Percentiles rank a stretch among this genome's conserved stretches.
These are phyloP conservation scores for Pinna nobilis DNA, from an alignment of 1,140 invertebrate genomes.

Conservation along the genomic window DNA sequence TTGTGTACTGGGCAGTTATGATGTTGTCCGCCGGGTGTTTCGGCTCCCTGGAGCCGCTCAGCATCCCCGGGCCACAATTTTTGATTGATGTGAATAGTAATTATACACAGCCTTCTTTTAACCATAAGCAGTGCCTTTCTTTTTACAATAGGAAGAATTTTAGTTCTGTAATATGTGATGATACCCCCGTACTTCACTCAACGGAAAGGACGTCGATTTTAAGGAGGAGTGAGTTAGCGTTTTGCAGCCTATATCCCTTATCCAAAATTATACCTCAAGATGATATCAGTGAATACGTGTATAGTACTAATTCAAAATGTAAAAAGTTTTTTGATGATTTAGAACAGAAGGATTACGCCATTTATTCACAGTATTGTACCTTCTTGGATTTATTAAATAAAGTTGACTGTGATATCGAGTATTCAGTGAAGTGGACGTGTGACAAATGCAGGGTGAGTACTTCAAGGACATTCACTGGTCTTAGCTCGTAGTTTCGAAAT, in stretches of 20 bases:
- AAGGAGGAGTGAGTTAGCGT: constrained; percentile 6
- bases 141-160: constrained; percentile 5
- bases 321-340: constrained; percentile 3
- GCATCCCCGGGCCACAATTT: background rate
- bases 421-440: constrained; percentile 31
- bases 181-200: too few species aligned
- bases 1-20: constrained; percentile 4
- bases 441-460: constrained; percentile 19
- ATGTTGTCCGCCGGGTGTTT: constrained; percentile 8
- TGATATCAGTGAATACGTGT: background rate
- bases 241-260: constrained; percentile 20
- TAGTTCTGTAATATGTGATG: constrained; percentile 15
- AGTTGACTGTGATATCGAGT: constrained; percentile 19
- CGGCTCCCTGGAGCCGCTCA: constrained; percentile 3
- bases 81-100: background rate
- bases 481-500: too few species aligned
- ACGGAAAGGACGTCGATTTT: background rate
- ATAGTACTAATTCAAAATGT: background rate
- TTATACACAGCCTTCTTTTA: background rate
- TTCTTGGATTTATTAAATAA: constrained; percentile 11
- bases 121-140: constrained; percentile 31
- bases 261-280: constrained; percentile 10
- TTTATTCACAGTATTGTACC: constrained; percentile 2
- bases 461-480: too few species aligned
- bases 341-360: background rate